A percentile compares a stretch with the other conserved stretches of the same genome.
Evolutionary conservation across 2,113 vertebrate species (phyloP).

Genomic region (Callopanchax toddi): DNA sequence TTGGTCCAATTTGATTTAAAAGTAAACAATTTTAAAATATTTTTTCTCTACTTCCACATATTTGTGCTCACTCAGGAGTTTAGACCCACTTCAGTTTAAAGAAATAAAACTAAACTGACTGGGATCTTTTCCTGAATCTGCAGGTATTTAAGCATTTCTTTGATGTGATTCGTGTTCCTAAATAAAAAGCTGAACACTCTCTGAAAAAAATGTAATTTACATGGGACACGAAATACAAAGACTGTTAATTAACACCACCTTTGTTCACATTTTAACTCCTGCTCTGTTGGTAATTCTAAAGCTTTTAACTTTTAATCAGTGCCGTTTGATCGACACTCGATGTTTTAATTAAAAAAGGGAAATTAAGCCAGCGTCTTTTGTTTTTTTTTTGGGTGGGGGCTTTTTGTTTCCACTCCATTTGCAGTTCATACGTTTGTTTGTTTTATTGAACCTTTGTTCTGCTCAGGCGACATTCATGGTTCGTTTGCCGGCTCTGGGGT

Average conservation of each 20-base stretch:
- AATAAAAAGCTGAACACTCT: background rate
- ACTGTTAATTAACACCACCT: conserved; percentile 14
- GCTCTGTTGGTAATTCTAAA: conserved; percentile 15
- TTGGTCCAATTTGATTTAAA: too few species aligned
- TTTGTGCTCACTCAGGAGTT: too few species aligned
- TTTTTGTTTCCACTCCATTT: background rate
- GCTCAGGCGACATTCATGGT: conserved; percentile 87
- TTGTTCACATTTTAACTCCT: conserved; percentile 35
- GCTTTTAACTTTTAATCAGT: conserved; percentile 25
- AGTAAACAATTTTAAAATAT: too few species aligned
- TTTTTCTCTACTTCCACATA: too few species aligned
- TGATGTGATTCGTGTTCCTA: background rate
- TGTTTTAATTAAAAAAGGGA: conserved; percentile 1
- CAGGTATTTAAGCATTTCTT: conserved; percentile 13
- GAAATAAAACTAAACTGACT: too few species aligned
- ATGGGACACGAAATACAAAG: background rate
- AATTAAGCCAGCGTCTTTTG: background rate
- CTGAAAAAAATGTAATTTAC: conserved; percentile 8
- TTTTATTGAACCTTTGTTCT: background rate
- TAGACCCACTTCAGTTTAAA: too few species aligned
- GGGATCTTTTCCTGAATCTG: background rate
- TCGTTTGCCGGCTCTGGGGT: conserved; percentile 87
- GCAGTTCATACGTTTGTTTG: background rate
- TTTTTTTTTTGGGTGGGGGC: background rate
- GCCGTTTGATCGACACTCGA: conserved; percentile 1